A percentile compares a stretch with the other conserved stretches of the same genome.
phyloP scores from a whole-genome alignment of 2,797 vertebrate species.

The Clarias laeviceps region DNA sequence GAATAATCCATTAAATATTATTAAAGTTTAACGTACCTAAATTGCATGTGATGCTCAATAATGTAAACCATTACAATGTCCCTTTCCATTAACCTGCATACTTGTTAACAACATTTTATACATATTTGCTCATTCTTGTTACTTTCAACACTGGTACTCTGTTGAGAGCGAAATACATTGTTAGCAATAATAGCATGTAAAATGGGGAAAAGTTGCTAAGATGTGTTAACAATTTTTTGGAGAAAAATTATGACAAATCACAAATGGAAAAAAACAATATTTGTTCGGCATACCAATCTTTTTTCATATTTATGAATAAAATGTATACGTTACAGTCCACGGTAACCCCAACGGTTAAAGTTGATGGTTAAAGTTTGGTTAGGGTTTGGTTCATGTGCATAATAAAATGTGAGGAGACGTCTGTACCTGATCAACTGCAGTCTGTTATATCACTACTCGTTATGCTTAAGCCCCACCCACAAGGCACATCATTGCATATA shows the following conservation, averaged over 20 bases:
- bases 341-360: too few species aligned
- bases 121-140: neutral
- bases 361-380: too few species aligned
- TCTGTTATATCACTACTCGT: too few species aligned
- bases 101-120: neutral
- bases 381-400: too few species aligned
- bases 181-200: neutral
- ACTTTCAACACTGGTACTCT: neutral
- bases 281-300: neutral
- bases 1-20: neutral
- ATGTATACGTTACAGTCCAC: neutral
- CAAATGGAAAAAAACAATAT: neutral
- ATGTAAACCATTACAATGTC: neutral
- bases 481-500: neutral
- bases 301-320: neutral
- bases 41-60: neutral
- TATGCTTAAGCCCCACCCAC: neutral
- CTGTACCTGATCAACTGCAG: too few species aligned
- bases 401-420: too few species aligned
- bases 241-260: neutral
- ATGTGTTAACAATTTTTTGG: neutral
- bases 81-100: neutral
- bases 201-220: neutral
- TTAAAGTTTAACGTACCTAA: neutral
- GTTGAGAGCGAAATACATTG: neutral